phyloP scores from a whole-genome alignment of 2,797 vertebrate genomes.

The Carduelis carduelis region DNA sequence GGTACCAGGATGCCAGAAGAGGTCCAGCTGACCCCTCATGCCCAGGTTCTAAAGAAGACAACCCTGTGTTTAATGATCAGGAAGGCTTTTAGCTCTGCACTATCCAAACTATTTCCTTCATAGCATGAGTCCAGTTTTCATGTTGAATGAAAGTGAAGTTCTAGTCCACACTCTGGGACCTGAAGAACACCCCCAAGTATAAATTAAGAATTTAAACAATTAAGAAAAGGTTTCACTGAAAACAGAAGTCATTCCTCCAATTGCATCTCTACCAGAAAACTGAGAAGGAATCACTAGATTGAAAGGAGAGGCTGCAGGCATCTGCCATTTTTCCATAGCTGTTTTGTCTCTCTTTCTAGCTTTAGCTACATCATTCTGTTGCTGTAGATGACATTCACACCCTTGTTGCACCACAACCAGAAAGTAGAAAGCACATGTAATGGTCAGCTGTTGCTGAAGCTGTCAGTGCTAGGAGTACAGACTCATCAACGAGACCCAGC shows the following conservation, averaged over 20 bases:
- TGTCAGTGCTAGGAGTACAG: neutral
- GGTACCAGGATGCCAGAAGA: neutral
- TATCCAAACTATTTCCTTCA: neutral
- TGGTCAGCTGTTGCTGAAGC: neutral
- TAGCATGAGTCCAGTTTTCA: neutral
- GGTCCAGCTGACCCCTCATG: neutral
- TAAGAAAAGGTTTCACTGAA: neutral
- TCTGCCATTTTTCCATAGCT: neutral
- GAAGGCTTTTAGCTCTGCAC: neutral
- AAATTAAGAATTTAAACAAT: neutral
- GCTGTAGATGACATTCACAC: neutral
- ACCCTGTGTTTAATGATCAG: neutral
- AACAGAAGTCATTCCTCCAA: neutral
- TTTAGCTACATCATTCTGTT: neutral
- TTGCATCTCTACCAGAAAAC: neutral
- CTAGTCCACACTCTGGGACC: neutral
- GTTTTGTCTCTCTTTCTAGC: neutral
- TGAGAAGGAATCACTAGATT: neutral
- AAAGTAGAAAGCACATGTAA: neutral
- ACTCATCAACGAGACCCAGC: neutral
- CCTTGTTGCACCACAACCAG: neutral
- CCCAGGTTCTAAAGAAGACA: neutral
- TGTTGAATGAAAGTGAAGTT: neutral
- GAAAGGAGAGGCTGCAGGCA: neutral
- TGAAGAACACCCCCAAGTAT: neutral